Base-by-base conservation (phyloP, 1,140 invertebrate species). In the Chrysomallon squamiferum region DNA sequence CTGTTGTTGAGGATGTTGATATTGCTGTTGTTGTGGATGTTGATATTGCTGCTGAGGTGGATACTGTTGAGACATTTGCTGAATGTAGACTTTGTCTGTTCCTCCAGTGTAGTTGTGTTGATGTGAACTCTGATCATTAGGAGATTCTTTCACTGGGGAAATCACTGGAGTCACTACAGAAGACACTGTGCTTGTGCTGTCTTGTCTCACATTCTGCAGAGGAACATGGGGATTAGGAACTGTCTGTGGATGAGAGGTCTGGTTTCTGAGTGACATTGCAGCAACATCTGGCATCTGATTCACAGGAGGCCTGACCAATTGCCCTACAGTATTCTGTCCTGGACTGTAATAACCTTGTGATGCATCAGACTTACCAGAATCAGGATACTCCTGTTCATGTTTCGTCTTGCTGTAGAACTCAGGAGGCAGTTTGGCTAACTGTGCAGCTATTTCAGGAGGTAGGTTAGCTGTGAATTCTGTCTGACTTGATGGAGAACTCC, bases 101-200 rank as follows among this genome's bases (percentile, higher is more conserved):
- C 35, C 30, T 62, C 32, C 43, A 11, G 50, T 27, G 22, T 20
- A 54, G 47, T n/a, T 61, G 59, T 41, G 49, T 52, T 65, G 54
- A 25, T 65, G 62, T 29, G 50, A 43, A 68, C 38, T 50, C 13
- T n/a, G 59, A 38, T 61, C 50, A 49, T 41, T 32, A 18, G 66
- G 63, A 38, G 43, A 15, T 45, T 63, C 62, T 27, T 59, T 65
- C 47, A 64, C 66, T n/a, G 73, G 69, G 9, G 73, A 75, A 13
- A 72, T 29, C 20, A 77, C 68, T 32, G 76, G 76, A 25, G 64
- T 70, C 27, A 64, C 64, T 11, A 66, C 54, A 35, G 76, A 43
- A 33, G 73, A 72, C 2, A 78, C 76, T 18, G 71, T 76, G 32
- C 62, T 70, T 11, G 73, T 78, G 32, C 38, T 33, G 29, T 67